Conservation (phyloP, 2,113 vertebrate species). For the Cichladusa arquata region DNA sequence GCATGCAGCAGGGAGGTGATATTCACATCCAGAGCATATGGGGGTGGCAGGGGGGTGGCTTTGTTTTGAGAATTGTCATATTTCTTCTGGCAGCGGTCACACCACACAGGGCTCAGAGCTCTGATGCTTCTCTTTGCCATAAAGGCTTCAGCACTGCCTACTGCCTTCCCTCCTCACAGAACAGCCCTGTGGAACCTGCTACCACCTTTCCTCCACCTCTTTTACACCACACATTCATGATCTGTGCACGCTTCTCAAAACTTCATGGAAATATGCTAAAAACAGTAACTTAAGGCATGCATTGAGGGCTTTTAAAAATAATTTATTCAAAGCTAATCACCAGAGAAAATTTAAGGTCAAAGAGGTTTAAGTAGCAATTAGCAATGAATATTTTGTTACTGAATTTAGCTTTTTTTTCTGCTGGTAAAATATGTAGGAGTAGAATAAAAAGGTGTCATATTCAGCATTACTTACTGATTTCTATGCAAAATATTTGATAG, state of each 20-base stretch:
- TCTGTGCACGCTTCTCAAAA: accelerated
- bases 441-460: neutral
- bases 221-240: neutral
- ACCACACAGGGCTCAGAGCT: neutral
- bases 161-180: neutral
- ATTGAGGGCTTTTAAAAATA: neutral
- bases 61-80: neutral
- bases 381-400: neutral
- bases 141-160: neutral
- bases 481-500: neutral
- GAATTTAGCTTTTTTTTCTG: neutral
- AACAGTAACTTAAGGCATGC: neutral
- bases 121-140: neutral
- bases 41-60: neutral
- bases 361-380: neutral
- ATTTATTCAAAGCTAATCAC: neutral
- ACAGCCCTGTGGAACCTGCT: neutral
- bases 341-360: neutral
- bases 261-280: neutral
- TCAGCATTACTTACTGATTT: neutral
- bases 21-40: neutral
- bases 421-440: neutral
- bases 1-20: neutral
- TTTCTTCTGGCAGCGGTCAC: neutral
- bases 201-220: neutral